These are phyloP conservation scores for Papilio helenus DNA, from an alignment of 1,140 invertebrate genomes.

Conservation along the genomic window DNA sequence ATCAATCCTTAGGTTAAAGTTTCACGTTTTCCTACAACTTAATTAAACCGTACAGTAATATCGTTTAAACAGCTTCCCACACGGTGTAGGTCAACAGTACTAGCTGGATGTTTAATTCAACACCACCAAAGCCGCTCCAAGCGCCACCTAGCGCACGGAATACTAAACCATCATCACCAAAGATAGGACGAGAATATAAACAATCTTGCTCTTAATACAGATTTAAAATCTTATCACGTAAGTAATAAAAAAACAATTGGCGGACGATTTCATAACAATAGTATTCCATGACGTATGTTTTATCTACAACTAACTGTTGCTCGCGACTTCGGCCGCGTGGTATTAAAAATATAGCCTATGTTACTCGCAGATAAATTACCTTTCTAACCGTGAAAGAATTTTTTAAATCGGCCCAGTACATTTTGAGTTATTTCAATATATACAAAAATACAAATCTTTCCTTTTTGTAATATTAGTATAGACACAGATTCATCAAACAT, in stretches of 20 bases:
- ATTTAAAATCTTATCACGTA: not conserved
- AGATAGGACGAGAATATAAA: conserved; percentile 53
- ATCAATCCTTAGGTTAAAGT: not conserved
- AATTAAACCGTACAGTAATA: not conserved
- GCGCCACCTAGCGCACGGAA: conserved; percentile 53
- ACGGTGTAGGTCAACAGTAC: conserved; percentile 47
- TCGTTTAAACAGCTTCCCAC: conserved; percentile 45
- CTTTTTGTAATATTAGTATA: too few species aligned
- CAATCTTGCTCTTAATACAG: not conserved
- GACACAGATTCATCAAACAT: too few species aligned
- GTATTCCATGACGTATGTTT: not conserved
- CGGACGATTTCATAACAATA: not conserved
- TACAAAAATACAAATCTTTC: too few species aligned
- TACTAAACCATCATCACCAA: conserved; percentile 60
- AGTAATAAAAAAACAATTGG: conserved; percentile 23
- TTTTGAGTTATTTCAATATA: too few species aligned
- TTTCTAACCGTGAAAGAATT: too few species aligned
- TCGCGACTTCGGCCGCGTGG: too few species aligned
- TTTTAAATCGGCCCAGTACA: too few species aligned
- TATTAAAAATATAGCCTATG: too few species aligned
- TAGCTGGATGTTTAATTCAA: conserved; percentile 64
- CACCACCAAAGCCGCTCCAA: conserved; percentile 51
- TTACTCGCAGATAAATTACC: too few species aligned
- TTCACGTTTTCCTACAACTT: conserved; percentile 16
- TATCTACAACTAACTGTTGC: too few species aligned